phyloP scores from a whole-genome alignment of 2,113 vertebrate species.

The Naja naja region DNA sequence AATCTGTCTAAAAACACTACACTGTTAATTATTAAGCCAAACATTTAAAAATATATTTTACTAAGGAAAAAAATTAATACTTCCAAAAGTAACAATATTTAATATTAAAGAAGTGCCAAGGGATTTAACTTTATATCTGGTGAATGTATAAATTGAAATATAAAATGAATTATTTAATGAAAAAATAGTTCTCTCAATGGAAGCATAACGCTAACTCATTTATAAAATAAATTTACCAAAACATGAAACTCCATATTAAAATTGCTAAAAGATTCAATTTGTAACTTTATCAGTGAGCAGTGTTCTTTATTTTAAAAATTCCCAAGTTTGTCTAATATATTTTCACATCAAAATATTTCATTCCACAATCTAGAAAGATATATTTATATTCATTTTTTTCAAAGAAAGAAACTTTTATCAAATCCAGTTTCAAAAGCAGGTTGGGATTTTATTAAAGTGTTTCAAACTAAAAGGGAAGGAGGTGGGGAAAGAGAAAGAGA shows the following conservation, averaged over 20 bases:
- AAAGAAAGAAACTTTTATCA: neutral
- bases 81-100: slow-evolving; percentile 10
- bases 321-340: neutral
- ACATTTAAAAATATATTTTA: neutral
- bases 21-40: neutral
- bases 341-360: neutral
- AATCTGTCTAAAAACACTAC: neutral
- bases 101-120: neutral
- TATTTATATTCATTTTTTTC: neutral
- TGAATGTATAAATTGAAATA: neutral
- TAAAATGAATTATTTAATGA: neutral
- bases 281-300: neutral
- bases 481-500: neutral
- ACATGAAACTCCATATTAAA: slow-evolving; percentile 1
- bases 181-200: neutral
- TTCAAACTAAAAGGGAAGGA: neutral
- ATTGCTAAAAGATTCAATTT: slow-evolving; percentile 1
- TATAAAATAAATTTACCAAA: neutral
- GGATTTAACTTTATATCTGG: neutral
- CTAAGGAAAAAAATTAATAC: neutral
- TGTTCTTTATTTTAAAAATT: neutral
- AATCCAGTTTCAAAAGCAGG: neutral
- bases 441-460: neutral
- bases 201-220: neutral
- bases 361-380: neutral